Evolutionary conservation across 2,113 vertebrate species (phyloP).

Genomic region (Phocoena sinus): DNA sequence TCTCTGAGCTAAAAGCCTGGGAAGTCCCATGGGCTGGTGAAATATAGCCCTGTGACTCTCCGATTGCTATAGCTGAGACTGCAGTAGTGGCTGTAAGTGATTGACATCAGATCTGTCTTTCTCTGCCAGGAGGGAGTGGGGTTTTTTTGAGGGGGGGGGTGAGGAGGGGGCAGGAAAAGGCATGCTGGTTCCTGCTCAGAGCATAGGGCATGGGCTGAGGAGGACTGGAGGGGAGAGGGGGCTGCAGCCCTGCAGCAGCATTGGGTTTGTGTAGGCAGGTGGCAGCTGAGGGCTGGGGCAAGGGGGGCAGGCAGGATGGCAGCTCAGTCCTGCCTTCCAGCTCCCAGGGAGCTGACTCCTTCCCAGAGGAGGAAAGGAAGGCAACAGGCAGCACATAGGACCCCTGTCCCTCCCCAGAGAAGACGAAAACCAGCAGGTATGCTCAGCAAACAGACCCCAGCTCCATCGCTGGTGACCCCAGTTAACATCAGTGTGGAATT

Average conservation of each 20-base stretch:
- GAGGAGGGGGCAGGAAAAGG: neutral
- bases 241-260: neutral
- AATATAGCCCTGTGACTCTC: neutral
- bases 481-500: neutral
- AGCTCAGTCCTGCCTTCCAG: neutral
- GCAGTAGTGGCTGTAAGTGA: neutral
- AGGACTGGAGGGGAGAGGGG: neutral
- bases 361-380: neutral
- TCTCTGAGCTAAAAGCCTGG: neutral
- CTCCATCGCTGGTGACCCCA: neutral
- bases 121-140: neutral
- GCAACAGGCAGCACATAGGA: neutral
- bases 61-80: neutral
- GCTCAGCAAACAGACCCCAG: neutral
- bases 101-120: neutral
- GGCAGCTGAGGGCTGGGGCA: neutral
- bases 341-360: neutral
- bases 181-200: neutral
- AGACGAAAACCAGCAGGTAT: neutral
- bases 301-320: neutral
- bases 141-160: neutral
- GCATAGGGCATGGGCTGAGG: neutral
- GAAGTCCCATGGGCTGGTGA: neutral
- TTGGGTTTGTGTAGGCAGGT: neutral
- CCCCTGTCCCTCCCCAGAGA: neutral